phyloP scores from a whole-genome alignment of 2,113 vertebrate genomes.

The Halcyon senegalensis region DNA sequence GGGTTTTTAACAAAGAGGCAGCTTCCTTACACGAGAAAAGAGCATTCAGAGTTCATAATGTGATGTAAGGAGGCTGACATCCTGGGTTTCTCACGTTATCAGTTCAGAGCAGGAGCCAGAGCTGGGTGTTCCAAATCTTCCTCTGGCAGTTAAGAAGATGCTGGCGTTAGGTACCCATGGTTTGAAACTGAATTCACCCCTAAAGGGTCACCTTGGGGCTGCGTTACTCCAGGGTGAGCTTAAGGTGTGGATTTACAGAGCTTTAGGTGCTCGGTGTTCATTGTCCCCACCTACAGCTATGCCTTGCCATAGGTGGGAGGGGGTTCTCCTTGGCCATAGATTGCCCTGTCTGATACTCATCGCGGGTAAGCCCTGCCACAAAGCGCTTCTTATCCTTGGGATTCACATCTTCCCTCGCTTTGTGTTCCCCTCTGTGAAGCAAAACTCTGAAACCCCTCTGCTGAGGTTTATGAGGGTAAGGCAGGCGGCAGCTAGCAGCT shows the following conservation, averaged over 20 bases:
- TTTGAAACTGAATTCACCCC: neutral
- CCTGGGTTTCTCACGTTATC: neutral
- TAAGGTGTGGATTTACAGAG: neutral
- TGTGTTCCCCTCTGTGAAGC: neutral
- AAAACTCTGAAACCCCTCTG: neutral
- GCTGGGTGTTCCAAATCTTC: neutral
- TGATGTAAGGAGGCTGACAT: neutral
- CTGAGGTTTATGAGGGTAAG: neutral
- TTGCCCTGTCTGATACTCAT: neutral
- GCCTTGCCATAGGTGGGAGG: accelerated
- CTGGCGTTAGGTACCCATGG: accelerated
- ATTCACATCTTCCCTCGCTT: neutral
- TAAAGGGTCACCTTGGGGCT: neutral
- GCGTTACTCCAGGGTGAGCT: neutral
- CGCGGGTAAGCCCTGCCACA: accelerated
- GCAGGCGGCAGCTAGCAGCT: neutral
- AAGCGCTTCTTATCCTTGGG: neutral
- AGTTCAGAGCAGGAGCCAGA: neutral
- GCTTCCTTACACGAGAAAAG: neutral
- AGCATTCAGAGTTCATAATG: neutral
- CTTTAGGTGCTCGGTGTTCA: neutral
- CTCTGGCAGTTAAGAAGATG: neutral
- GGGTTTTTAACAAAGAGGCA: neutral
- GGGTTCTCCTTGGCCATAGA: accelerated
- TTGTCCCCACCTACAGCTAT: neutral